These are phyloP conservation scores for Yponomeuta malinellus DNA, from an alignment of 2,888 invertebrate species.

Conservation along the genomic window DNA sequence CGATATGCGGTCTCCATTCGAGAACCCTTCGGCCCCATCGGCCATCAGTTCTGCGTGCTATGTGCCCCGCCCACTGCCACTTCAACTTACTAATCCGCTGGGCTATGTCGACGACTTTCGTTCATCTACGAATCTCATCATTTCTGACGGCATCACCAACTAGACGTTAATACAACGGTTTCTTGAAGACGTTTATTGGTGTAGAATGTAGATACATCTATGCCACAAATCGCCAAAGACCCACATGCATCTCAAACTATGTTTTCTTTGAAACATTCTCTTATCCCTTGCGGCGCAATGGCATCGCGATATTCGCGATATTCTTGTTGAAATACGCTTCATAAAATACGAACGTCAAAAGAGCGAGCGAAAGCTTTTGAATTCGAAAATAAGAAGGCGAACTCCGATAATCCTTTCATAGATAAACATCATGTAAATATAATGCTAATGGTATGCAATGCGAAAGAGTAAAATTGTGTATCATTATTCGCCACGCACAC, in stretches of 20 bases:
- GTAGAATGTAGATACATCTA: too few species aligned
- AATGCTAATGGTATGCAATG: background rate
- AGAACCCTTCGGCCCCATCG: too few species aligned
- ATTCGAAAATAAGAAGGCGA: background rate
- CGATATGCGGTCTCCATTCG: too few species aligned
- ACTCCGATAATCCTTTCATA: conserved; percentile 15
- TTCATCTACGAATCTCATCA: too few species aligned
- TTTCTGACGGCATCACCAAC: too few species aligned
- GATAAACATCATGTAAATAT: background rate
- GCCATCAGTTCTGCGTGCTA: too few species aligned
- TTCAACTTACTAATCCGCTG: too few species aligned
- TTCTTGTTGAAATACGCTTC: background rate
- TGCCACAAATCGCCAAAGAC: background rate
- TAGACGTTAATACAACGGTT: too few species aligned
- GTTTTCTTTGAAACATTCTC: background rate
- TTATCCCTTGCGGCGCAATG: background rate
- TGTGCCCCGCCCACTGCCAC: too few species aligned
- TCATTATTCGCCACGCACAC: background rate
- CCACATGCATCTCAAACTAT: background rate
- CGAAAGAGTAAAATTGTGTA: background rate
- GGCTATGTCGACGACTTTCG: too few species aligned
- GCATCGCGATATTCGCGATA: conserved; percentile 2
- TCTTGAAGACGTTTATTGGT: too few species aligned
- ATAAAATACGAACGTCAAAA: background rate
- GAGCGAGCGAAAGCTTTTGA: background rate